Conservation (phyloP, 2,797 vertebrate species). For the Peromyscus nudipes region DNA sequence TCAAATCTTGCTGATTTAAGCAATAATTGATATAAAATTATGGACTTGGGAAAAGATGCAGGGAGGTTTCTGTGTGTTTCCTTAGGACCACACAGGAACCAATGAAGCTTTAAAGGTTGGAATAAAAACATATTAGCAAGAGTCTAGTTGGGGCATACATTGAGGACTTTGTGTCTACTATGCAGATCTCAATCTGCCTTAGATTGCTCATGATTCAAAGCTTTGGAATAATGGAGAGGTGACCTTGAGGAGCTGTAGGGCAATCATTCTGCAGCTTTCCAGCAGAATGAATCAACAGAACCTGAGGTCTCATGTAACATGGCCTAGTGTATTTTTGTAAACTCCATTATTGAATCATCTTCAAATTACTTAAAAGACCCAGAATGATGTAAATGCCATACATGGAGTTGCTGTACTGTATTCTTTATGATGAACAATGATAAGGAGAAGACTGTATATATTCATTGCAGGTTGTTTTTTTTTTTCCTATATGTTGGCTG, state of each 20-base stretch:
- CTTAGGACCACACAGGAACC: neutral
- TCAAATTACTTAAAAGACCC: neutral
- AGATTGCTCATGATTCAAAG: neutral
- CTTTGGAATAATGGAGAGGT: neutral
- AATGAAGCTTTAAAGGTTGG: neutral
- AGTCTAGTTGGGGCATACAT: neutral
- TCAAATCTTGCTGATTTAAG: neutral
- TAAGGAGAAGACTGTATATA: neutral
- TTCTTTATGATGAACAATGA: neutral
- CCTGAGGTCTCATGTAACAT: neutral
- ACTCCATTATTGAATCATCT: neutral
- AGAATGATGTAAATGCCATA: neutral
- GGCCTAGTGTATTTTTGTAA: neutral
- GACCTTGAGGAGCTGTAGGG: neutral
- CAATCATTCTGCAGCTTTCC: neutral
- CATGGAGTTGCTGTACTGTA: neutral
- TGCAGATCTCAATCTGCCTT: neutral
- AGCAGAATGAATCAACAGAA: neutral
- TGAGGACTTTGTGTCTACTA: neutral
- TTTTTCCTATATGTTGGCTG: neutral
- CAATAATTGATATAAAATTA: neutral
- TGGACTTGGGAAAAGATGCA: neutral
- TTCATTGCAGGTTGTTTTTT: neutral
- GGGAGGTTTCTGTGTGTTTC: neutral
- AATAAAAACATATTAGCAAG: neutral